phyloP scores from a whole-genome alignment of 2,888 invertebrate species.

The Pachymerium ferrugineum region DNA sequence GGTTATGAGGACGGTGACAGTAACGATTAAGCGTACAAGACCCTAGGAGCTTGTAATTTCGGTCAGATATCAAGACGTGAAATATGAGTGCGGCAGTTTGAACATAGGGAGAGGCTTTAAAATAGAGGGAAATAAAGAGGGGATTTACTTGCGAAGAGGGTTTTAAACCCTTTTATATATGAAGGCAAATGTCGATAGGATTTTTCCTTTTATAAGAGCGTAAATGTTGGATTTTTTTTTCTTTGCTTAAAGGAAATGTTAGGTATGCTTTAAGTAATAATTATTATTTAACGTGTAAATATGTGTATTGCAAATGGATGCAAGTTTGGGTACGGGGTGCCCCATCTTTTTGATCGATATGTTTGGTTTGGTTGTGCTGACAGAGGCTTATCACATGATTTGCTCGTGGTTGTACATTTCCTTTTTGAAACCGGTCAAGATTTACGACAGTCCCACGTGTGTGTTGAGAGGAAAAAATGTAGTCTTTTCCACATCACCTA shows the following conservation, averaged over 20 bases:
- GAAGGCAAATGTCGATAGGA: no score
- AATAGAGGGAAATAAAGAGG: no score
- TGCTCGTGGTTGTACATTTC: not conserved
- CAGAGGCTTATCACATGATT: not conserved
- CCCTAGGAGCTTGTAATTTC: not conserved
- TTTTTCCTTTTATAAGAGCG: no score
- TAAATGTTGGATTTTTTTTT: no score
- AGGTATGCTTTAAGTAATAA: not conserved
- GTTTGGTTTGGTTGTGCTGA: not conserved
- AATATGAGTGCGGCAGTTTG: not conserved
- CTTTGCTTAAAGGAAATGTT: no score
- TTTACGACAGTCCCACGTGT: not conserved
- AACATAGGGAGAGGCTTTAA: no score
- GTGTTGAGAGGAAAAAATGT: not conserved
- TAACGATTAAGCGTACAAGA: not conserved
- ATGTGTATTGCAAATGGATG: no score
- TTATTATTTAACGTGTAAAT: not conserved
- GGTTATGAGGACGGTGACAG: not conserved
- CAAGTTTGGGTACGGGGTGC: not conserved
- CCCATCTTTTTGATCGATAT: not conserved
- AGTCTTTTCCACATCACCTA: not conserved
- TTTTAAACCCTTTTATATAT: no score
- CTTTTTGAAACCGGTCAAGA: not conserved
- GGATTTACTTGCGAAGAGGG: no score
- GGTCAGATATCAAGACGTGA: not conserved